Conservation (phyloP, 1,140 invertebrate genomes). For the Aphaenogaster rudis region DNA sequence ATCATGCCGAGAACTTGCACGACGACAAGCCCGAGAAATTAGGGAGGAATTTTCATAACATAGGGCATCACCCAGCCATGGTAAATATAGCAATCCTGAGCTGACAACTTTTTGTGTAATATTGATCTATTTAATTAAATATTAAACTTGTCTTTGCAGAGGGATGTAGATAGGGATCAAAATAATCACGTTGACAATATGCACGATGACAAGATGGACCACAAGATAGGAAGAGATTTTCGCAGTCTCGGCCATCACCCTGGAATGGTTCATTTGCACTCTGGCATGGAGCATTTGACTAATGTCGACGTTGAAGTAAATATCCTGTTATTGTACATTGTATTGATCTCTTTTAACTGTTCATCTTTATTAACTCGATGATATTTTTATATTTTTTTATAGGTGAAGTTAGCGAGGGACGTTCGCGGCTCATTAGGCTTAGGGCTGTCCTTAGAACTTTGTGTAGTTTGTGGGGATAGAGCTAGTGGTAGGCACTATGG, state of each 20-base stretch:
- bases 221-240: constrained; percentile 81
- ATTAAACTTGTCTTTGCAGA: constrained; percentile 66
- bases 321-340: background rate
- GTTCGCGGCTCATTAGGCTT: constrained; percentile 85
- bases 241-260: constrained; percentile 79
- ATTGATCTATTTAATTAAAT: constrained; percentile 7
- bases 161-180: constrained; percentile 79
- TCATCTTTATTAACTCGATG: background rate
- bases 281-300: constrained; percentile 80
- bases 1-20: constrained; percentile 73
- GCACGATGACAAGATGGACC: constrained; percentile 80
- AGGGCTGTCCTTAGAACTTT: constrained; percentile 92
- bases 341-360: constrained; percentile 16
- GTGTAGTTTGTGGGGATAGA: constrained; percentile 97
- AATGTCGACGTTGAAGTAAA: constrained; percentile 82
- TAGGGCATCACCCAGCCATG: constrained; percentile 75
- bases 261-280: constrained; percentile 79
- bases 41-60: constrained; percentile 74
- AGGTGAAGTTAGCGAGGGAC: constrained; percentile 85
- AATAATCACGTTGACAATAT: constrained; percentile 79
- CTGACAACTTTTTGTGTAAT: background rate
- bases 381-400: constrained; percentile 50
- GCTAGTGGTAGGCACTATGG: constrained; percentile 98
- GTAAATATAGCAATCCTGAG: constrained; percentile 31
- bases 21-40: constrained; percentile 75